Evolutionary conservation across 2,888 invertebrate genomes (phyloP).

Genomic region (Empis livida): DNA sequence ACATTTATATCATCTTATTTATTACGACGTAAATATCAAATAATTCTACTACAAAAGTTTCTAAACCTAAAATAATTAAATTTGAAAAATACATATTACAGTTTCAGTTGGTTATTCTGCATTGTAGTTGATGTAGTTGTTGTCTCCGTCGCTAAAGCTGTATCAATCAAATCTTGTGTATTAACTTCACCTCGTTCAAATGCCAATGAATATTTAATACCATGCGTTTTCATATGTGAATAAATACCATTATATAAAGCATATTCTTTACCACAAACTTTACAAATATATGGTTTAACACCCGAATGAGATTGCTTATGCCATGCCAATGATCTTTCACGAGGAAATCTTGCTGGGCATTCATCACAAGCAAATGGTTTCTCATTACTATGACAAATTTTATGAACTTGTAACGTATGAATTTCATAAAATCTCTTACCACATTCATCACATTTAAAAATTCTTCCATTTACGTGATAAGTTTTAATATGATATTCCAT

Average conservation of each 20-base stretch:
- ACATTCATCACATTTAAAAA: neutral
- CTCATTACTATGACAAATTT: neutral
- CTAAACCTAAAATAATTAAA: too few relatives aligned
- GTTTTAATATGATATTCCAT: neutral
- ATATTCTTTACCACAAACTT: neutral
- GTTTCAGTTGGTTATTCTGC: too few relatives aligned
- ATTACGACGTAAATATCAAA: too few relatives aligned
- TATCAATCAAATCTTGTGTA: too few relatives aligned
- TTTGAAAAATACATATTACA: too few relatives aligned
- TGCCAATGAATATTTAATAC: neutral
- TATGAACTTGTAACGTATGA: neutral
- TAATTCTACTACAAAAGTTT: too few relatives aligned
- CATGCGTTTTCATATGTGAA: slow-evolving; percentile 1
- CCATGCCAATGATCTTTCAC: neutral
- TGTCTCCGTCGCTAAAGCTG: too few relatives aligned
- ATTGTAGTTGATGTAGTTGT: too few relatives aligned
- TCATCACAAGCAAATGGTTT: slow-evolving; percentile 1
- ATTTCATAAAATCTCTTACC: neutral
- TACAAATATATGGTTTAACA: neutral
- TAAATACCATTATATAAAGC: neutral
- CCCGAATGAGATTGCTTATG: neutral
- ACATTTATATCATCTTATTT: too few relatives aligned
- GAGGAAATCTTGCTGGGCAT: neutral
- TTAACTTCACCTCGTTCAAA: neutral
- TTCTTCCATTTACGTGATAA: neutral